Evolutionary conservation across 2,797 vertebrate species (phyloP), one percentile per base, ranked within the genome.

Genomic region (Lophotriccus pileatus): DNA sequence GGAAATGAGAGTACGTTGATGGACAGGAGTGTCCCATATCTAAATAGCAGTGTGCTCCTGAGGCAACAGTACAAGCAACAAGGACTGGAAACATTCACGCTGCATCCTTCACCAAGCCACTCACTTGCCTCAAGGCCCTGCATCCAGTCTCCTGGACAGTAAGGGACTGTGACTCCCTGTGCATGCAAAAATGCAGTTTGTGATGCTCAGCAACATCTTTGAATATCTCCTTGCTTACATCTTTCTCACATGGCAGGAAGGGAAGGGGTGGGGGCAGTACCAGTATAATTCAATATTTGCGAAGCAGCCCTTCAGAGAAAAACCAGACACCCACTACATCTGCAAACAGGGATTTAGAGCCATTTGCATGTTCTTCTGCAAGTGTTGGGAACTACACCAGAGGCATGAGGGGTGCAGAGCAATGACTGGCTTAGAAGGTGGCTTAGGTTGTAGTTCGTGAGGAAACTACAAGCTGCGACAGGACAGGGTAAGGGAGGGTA

Each of bases 181-280:
- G 32, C 43, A 24, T n/a, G 30, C 19, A 56, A 43, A 72, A 64
- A 41, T 8, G 20, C 46, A 39, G 43, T 5, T 34, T 24, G 21
- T 58, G 73, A 36, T 21, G 32, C 39, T 59, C 59, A 62, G 43
- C 30, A 37, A 28, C 17, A 8, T 53, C 53, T 86, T 24, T 27
- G 25, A 74, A 20, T 41, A 32, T 44, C 68, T 83, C 24, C 6
- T 20, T 3, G 6, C 50, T 64, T 52, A 64, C 11, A 39, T n/a
- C 32, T 36, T 36, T 46, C n/a, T 55, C 36, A 14, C 4, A 3
- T 3, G 10, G 41, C 9, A 16, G 21, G 21, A 23, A 28, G 9
- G 21, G 21, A 23, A 28, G 9, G 4, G 4, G 15, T 0, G 2
- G 6, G 12, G 18, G 30, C 36, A 47, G 10, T 12, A 41, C 28